Conservation (phyloP, 2,888 invertebrate species). For the Clitarchus hookeri region DNA sequence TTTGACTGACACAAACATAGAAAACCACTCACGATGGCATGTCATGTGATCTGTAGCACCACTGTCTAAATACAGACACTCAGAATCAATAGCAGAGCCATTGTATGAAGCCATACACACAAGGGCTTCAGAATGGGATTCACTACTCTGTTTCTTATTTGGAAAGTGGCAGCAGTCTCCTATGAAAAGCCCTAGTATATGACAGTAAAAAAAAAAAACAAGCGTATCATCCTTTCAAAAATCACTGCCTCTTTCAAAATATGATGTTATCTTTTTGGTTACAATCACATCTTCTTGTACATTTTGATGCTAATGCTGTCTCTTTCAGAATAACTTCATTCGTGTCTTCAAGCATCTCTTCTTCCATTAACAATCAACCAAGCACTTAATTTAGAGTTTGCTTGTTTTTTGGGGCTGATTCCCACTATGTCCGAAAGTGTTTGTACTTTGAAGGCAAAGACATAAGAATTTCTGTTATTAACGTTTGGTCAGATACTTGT, state of each 20-base stretch:
- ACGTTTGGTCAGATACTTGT: neutral
- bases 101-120: neutral
- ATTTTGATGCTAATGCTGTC: neutral
- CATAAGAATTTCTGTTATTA: neutral
- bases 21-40: neutral
- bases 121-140: neutral
- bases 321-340: neutral
- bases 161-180: neutral
- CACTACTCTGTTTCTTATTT: neutral
- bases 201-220: neutral
- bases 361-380: neutral
- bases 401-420: neutral
- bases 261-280: neutral
- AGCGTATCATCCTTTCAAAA: neutral
- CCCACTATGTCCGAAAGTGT: neutral
- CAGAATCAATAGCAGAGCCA: neutral
- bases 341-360: neutral
- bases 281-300: no score
- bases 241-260: neutral
- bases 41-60: conserved; percentile 1
- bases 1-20: no score
- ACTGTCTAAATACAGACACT: neutral
- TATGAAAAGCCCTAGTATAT: neutral
- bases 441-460: neutral
- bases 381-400: neutral